These are phyloP conservation scores for Arvicanthis niloticus DNA, from an alignment of 2,113 vertebrate genomes.

Conservation along the genomic window DNA sequence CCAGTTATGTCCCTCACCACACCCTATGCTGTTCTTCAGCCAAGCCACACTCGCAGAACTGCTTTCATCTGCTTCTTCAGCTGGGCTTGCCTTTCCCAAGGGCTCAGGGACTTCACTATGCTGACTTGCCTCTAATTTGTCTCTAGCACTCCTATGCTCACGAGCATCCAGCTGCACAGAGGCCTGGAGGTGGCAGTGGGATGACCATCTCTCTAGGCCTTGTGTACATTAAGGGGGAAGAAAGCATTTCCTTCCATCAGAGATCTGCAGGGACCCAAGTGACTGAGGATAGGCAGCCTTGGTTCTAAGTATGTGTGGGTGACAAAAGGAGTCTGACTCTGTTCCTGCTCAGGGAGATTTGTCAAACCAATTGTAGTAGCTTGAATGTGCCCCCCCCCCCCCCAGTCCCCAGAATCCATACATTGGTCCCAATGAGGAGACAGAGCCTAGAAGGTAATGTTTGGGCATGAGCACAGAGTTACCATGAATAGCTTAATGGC, in stretches of 20 bases:
- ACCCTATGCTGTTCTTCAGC: constrained; percentile 73
- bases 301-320: neutral
- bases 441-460: neutral
- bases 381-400: neutral
- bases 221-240: neutral
- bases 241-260: constrained; percentile 7
- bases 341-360: neutral
- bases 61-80: constrained; percentile 72
- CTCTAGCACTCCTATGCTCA: constrained; percentile 7
- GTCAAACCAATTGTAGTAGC: neutral
- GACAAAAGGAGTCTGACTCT: neutral
- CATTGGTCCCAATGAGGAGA: neutral
- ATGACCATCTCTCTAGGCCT: neutral
- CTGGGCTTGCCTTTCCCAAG: constrained; percentile 61
- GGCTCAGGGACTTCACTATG: constrained; percentile 56
- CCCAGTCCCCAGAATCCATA: neutral
- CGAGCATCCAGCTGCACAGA: neutral
- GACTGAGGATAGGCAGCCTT: neutral
- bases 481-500: neutral
- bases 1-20: constrained; percentile 65
- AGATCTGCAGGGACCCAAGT: neutral
- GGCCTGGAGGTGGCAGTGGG: neutral
- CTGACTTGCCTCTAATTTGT: constrained; percentile 65
- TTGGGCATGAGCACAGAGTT: neutral
- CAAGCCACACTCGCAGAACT: constrained; percentile 75